Evolutionary conservation across 2,797 vertebrate genomes (phyloP).

Genomic region (Podarcis lilfordi): DNA sequence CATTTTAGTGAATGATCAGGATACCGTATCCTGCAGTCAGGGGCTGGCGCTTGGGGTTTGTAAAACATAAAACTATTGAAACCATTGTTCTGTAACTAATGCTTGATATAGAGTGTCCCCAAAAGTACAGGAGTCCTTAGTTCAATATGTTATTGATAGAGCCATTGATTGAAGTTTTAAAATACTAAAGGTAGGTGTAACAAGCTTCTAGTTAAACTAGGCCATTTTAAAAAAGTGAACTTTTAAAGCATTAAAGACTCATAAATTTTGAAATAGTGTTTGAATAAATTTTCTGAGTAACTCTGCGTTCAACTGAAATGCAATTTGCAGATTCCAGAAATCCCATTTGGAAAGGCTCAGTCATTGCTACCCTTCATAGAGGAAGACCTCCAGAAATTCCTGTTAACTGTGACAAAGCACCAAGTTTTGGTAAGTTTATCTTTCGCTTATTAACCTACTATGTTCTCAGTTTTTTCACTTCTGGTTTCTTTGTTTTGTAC

Average conservation of each 20-base stretch:
- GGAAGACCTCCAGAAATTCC: slow-evolving; percentile 97
- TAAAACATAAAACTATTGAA: not conserved
- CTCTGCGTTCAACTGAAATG: slow-evolving; percentile 54
- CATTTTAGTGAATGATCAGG: not conserved
- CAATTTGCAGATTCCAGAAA: slow-evolving; percentile 86
- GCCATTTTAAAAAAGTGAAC: not conserved
- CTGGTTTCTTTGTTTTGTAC: not conserved
- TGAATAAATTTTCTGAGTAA: slow-evolving; percentile 5
- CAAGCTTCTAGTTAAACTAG: not conserved
- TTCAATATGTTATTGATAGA: not conserved
- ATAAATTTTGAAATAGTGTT: not conserved
- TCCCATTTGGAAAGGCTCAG: slow-evolving; percentile 88
- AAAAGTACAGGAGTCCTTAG: not conserved
- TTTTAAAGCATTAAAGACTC: not conserved
- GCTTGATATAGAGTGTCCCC: not conserved
- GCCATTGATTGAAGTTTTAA: not conserved
- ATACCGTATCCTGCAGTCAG: not conserved
- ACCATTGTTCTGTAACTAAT: not conserved
- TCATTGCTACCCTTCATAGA: slow-evolving; percentile 95
- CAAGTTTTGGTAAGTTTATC: slow-evolving; percentile 83
- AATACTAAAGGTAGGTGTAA: not conserved
- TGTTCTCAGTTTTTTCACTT: not conserved
- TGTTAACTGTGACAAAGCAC: slow-evolving; percentile 84
- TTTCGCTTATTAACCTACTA: not conserved
- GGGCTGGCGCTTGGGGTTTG: not conserved